These are phyloP conservation scores for Argyresthia goedartella DNA, from an alignment of 2,888 invertebrate species.

Conservation along the genomic window DNA sequence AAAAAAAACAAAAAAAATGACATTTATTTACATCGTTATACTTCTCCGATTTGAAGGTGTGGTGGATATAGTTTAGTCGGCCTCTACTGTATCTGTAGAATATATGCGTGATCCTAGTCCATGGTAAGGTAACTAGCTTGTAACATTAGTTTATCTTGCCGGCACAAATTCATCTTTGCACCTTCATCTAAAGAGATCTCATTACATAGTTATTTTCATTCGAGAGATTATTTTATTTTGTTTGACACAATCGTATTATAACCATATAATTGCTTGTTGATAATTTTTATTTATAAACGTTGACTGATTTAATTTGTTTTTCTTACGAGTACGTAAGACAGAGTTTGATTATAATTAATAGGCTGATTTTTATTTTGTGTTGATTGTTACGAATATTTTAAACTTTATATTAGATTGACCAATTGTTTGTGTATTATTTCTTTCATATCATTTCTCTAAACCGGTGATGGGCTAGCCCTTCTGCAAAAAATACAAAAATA, in stretches of 20 bases:
- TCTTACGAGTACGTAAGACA: background rate
- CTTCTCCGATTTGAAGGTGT: background rate
- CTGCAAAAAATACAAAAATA: too few relatives aligned
- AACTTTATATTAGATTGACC: conserved; percentile 17
- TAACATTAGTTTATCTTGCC: too few relatives aligned
- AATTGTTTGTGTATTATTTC: background rate
- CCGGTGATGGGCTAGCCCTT: too few relatives aligned
- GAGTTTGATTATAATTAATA: conserved; percentile 17
- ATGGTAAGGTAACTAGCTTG: too few relatives aligned
- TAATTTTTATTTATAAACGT: background rate
- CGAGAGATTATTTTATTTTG: background rate
- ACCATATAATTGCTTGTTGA: conserved; percentile 5
- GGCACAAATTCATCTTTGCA: conserved; percentile 11
- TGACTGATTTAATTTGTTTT: background rate
- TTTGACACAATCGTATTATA: background rate
- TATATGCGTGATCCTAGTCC: too few relatives aligned
- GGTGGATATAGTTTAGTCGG: conserved; percentile 14
- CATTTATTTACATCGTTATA: conserved; percentile 15
- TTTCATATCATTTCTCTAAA: too few relatives aligned
- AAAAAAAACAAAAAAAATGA: conserved; percentile 27
- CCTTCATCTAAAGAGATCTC: conserved; percentile 19
- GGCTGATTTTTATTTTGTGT: conserved; percentile 1
- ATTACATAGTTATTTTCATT: background rate
- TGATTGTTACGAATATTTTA: conserved; percentile 16
- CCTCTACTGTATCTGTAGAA: background rate